Evolutionary conservation across 1,140 invertebrate species (phyloP), one percentile per base, ranked within the genome.

Genomic region (Oryctes rhinoceros): DNA sequence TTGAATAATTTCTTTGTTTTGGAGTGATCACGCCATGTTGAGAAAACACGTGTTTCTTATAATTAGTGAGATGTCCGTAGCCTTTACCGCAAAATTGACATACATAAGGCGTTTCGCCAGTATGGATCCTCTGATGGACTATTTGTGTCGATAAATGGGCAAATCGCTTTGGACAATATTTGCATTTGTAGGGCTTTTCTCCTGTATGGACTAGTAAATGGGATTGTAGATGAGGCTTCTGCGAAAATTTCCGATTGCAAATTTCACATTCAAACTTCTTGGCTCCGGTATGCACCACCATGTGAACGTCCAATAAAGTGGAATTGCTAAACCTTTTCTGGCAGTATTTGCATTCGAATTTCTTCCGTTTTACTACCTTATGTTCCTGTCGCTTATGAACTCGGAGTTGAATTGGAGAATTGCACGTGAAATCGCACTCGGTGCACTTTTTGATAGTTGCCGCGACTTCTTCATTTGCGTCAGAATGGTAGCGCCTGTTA

Each of bases 131-230:
- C 78, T 18, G 77, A 62, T 89, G 88, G 11, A 87, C 80, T 0
- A 86, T 86, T 4, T 88, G 85, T 80, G 89, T 89, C 79, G 88
- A 88, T 0, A 88, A 88, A 0, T 87, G 87, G 76, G 88, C 88
- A 79, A 90, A 90, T 3, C 84, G 86, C 77, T 88, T 87, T 0
- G 86, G 86, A 71, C 88, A 89, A 37, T 83, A 83, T 0, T 79
- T 80, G 39, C 89, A 90, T 76, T 82, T 86, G 76, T 89, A 91
- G 0, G 89, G 89, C 77, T 88, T 88, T 83, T 90, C 89, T 4
- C 89, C 88, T 6, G 88, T 89, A 77, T 90, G 89, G 39, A 87
- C 84, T 71, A 88, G 84, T n/a, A 87, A 87, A 78, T 90, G 89
- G 62, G 88, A 88, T 76, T 88, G 83, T 9, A 89, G 82, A 13